These are phyloP conservation scores for Catajapyx aquilonaris DNA, from an alignment of 1,140 invertebrate genomes.

Conservation along the genomic window DNA sequence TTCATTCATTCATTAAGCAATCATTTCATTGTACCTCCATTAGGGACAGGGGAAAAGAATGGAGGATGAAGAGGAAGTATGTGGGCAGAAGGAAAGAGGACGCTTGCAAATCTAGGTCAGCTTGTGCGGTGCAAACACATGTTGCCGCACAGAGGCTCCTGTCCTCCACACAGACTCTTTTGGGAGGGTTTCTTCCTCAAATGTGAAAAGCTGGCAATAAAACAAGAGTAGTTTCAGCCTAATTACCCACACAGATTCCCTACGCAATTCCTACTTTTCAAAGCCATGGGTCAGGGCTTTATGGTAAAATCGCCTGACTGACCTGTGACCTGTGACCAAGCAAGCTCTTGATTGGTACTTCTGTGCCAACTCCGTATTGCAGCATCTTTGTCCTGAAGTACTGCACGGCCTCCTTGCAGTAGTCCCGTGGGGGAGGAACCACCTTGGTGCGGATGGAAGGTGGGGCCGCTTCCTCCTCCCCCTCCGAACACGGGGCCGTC, in stretches of 20 bases:
- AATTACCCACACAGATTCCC: background rate
- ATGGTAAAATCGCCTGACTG: background rate
- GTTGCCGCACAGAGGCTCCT: too few relatives aligned
- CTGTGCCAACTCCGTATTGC: constrained; percentile 69
- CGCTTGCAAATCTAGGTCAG: too few relatives aligned
- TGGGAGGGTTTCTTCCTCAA: background rate
- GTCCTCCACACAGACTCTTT: too few relatives aligned
- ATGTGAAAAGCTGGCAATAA: background rate
- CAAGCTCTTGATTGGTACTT: constrained; percentile 81
- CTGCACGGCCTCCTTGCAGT: constrained; percentile 77
- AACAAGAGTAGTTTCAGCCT: background rate
- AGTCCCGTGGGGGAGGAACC: constrained; percentile 47
- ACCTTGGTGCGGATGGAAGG: constrained; percentile 16
- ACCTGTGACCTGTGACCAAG: constrained; percentile 78
- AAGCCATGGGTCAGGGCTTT: background rate
- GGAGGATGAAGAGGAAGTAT: too few relatives aligned
- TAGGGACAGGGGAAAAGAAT: too few relatives aligned
- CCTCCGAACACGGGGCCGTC: constrained; percentile 25
- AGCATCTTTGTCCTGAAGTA: constrained; percentile 81
- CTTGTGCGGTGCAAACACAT: too few relatives aligned
- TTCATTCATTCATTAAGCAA: too few relatives aligned
- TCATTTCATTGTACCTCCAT: too few relatives aligned
- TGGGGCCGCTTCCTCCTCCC: constrained; percentile 23
- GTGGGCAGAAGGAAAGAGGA: too few relatives aligned
- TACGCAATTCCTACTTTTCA: background rate